phyloP scores from a whole-genome alignment of 2,888 invertebrate genomes.

The Dicranocentrus wangi region DNA sequence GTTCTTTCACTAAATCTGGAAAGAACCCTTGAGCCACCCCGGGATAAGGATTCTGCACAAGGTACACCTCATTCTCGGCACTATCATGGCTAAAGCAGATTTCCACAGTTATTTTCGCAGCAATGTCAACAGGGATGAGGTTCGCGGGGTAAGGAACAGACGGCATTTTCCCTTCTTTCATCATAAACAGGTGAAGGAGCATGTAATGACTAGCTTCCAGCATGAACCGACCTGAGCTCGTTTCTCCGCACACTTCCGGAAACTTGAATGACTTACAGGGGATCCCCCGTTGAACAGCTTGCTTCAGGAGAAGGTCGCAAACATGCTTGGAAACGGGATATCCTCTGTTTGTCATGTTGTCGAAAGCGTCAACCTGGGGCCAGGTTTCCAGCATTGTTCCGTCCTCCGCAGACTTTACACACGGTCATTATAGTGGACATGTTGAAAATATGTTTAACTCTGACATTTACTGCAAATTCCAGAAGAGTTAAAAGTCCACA shows the following conservation, averaged over 20 bases:
- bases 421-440: slow-evolving; percentile 12
- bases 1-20: neutral
- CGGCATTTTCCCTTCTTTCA: slow-evolving; percentile 37
- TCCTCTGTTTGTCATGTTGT: neutral
- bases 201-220: slow-evolving; percentile 29
- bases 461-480: slow-evolving; percentile 18
- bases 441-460: slow-evolving; percentile 27
- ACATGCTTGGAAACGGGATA: slow-evolving; percentile 36
- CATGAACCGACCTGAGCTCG: neutral
- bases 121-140: slow-evolving; percentile 23
- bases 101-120: neutral
- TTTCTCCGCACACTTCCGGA: slow-evolving; percentile 6
- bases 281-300: slow-evolving; percentile 20
- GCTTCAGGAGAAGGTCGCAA: slow-evolving; percentile 27
- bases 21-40: slow-evolving; percentile 25
- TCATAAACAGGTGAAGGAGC: slow-evolving; percentile 24
- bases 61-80: slow-evolving; percentile 9
- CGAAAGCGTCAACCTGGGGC: neutral
- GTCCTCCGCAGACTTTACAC: slow-evolving; percentile 1
- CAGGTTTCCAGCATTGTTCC: slow-evolving; percentile 12
- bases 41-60: slow-evolving; percentile 15
- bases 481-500: slow-evolving; percentile 8
- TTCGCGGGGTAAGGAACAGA: slow-evolving; percentile 6
- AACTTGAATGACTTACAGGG: slow-evolving; percentile 34
- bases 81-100: slow-evolving; percentile 21